A percentile compares a stretch with the other conserved stretches of the same genome.
Conservation (phyloP, 2,888 invertebrate genomes). For the Orthonychiurus folsomi region DNA sequence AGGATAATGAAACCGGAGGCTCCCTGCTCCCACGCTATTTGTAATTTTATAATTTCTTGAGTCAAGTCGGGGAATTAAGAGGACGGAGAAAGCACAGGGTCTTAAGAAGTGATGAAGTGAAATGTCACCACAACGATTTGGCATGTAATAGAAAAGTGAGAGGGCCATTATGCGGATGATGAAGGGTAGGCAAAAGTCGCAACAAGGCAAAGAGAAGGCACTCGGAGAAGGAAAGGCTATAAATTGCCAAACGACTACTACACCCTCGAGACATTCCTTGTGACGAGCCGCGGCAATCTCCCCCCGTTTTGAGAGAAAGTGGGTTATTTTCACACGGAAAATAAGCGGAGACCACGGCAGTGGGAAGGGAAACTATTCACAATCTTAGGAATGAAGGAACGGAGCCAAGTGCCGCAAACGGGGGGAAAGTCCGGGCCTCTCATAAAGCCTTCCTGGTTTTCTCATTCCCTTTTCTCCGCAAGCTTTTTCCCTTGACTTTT, state of each 20-base stretch:
- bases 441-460: background rate
- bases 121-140: slow-evolving; percentile 1
- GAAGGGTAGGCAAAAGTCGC: slow-evolving; percentile 1
- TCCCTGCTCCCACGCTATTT: too few species aligned
- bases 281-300: slow-evolving; percentile 24
- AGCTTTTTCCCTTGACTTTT: background rate
- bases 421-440: background rate
- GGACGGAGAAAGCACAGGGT: too few species aligned
- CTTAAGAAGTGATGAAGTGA: background rate
- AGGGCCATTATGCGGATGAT: background rate
- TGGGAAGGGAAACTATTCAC: too few species aligned
- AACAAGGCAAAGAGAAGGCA: background rate
- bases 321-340: too few species aligned
- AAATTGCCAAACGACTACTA: slow-evolving; percentile 38
- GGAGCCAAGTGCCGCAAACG: background rate
- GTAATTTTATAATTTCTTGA: too few species aligned
- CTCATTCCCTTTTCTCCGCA: background rate
- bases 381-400: background rate
- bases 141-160: slow-evolving; percentile 1
- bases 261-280: slow-evolving; percentile 36
- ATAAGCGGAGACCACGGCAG: too few species aligned
- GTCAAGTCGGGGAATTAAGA: too few species aligned
- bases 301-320: too few species aligned
- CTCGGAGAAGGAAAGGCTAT: slow-evolving; percentile 23
- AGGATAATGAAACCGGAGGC: too few species aligned